A percentile compares a stretch with the other conserved stretches of the same genome.
These are phyloP conservation scores for Thysanoteuthis rhombus DNA, from an alignment of 2,888 invertebrate genomes.

Conservation along the genomic window DNA sequence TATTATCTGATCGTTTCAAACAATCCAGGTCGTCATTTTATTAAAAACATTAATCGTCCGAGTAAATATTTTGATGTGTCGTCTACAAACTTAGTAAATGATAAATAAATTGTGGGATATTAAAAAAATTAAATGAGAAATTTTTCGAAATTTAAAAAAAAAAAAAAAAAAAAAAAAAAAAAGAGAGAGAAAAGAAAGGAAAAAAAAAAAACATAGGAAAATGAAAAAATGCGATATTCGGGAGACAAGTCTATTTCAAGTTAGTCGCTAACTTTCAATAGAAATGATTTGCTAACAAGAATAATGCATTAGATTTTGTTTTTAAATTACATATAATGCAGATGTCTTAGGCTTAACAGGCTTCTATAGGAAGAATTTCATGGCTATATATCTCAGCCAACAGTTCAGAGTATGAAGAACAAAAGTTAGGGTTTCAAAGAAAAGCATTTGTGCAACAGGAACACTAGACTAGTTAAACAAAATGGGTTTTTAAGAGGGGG, in stretches of 20 bases:
- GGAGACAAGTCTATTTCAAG: conserved; percentile 24
- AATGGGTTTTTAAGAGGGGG: background rate
- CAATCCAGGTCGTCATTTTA: background rate
- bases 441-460: background rate
- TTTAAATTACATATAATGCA: background rate
- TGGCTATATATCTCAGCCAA: background rate
- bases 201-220: background rate
- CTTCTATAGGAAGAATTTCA: background rate
- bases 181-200: background rate
- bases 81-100: background rate
- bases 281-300: background rate
- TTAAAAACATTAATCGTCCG: background rate
- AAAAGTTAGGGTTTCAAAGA: background rate
- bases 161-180: background rate
- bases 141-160: background rate
- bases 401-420: background rate
- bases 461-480: background rate
- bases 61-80: background rate
- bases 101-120: background rate
- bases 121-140: background rate
- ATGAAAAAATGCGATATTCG: conserved; percentile 25
- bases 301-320: background rate
- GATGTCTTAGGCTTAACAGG: background rate
- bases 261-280: conserved; percentile 19
- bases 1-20: background rate